Evolutionary conservation across 2,113 vertebrate genomes (phyloP), one percentile per base, ranked within the genome.

Genomic region (Vanacampus margaritifer): DNA sequence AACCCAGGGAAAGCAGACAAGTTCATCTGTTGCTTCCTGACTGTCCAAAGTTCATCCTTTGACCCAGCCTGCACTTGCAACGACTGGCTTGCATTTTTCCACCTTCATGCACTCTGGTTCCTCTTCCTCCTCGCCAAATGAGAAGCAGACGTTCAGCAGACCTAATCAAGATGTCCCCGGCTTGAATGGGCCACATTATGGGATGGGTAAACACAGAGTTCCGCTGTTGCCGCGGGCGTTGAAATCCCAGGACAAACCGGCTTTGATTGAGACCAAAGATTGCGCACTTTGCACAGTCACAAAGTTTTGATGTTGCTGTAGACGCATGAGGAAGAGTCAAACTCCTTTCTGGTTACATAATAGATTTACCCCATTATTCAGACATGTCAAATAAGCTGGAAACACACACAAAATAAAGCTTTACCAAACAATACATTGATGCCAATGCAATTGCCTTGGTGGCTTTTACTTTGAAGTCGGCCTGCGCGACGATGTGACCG

Each of bases 151-250:
- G 59, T 73, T 79, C 35, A 48, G 76, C 76, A 73, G 83, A 36
- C 74, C 87, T 84, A 88, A 90, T 89, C 89, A 88, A 86, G 86
- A 87, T 88, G 84, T 86, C 86, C 87, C 81, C 77, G 67, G 77
- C 71, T 62, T 85, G 81, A 87, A 89, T 86, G 83, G 87, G 83
- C 76, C 76, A 80, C 79, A 92, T 89, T 87, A 88, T 78, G 80
- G 79, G 81, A 88, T 82, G 87, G 76, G 87, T 90, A 92, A 92
- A 91, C 88, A 90, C 72, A 77, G 79, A 83, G 81, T 81, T 88
- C 84, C 82, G 78, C 87, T 79, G 74, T 81, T 81, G 86, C 83
- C 83, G 71, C 71, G 67, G 68, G 59, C 87, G 87, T 85, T 79
- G 80, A 79, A 81, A 72, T 84, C 82, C 66, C 45, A 17, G 68